A percentile compares a stretch with the other conserved stretches of the same genome.
phyloP scores from a whole-genome alignment of 2,888 invertebrate genomes.

The Parapristionchus giblindavisi region DNA sequence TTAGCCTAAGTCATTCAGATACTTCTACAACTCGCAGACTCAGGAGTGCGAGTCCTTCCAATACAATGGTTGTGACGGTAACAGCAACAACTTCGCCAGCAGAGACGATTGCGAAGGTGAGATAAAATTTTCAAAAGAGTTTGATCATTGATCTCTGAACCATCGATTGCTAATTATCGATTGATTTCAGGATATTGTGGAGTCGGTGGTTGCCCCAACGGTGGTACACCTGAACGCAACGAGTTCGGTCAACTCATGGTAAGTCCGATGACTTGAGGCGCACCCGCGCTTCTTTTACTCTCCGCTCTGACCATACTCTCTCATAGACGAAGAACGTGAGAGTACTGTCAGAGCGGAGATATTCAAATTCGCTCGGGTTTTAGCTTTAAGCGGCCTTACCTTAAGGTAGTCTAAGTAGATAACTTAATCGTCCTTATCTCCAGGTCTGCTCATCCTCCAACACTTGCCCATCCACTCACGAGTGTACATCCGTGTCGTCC shows the following conservation, averaged over 20 bases:
- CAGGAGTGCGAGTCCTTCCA: conserved; percentile 62
- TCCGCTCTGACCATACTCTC: no score
- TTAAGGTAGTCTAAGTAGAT: neutral
- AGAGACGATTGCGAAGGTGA: conserved; percentile 63
- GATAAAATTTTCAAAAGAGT: no score
- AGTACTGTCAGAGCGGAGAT: no score
- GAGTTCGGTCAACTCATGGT: conserved; percentile 67
- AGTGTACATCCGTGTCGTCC: conserved; percentile 66
- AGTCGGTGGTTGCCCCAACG: conserved; percentile 59
- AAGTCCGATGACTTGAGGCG: no score
- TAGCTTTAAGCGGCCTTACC: no score
- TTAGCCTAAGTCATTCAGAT: no score
- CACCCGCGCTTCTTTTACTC: no score
- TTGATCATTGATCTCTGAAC: no score
- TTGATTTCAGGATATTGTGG: conserved; percentile 37
- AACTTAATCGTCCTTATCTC: conserved; percentile 12
- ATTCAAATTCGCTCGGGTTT: no score
- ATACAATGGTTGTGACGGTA: conserved; percentile 69
- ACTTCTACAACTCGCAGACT: conserved; percentile 66
- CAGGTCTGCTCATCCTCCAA: conserved; percentile 34
- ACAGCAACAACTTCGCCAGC: conserved; percentile 68
- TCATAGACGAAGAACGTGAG: no score
- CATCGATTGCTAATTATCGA: neutral
- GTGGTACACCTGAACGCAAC: conserved; percentile 67
- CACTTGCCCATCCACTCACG: conserved; percentile 64